Evolutionary conservation across 2,113 vertebrate species (phyloP).

Genomic region (Mirza zaza): DNA sequence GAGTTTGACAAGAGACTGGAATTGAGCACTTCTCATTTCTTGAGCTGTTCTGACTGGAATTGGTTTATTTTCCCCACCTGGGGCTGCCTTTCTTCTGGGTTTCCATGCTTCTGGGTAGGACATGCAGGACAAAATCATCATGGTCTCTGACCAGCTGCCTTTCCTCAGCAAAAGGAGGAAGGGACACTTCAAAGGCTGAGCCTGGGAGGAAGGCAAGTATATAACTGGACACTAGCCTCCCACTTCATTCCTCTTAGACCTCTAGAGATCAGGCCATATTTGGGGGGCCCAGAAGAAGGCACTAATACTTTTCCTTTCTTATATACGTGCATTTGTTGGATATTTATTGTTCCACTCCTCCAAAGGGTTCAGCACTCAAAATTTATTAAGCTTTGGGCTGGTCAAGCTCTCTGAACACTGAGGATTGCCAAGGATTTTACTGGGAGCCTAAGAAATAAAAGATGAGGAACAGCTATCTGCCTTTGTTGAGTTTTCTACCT

Average conservation of each 20-base stretch:
- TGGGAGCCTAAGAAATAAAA: not conserved
- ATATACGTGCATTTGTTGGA: not conserved
- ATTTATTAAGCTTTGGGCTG: not conserved
- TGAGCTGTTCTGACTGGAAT: not conserved
- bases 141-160: not conserved
- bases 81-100: not conserved
- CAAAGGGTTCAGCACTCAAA: not conserved
- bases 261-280: not conserved
- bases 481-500: not conserved
- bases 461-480: not conserved
- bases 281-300: not conserved
- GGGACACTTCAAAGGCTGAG: not conserved
- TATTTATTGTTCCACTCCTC: not conserved
- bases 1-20: not conserved
- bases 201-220: rapidly evolving
- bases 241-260: not conserved
- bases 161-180: not conserved
- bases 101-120: not conserved
- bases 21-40: not conserved
- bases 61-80: not conserved
- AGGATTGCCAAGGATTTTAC: not conserved
- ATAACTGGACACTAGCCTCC: not conserved
- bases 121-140: not conserved
- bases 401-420: not conserved
- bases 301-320: not conserved